phyloP scores from a whole-genome alignment of 2,888 invertebrate genomes.

The Chloroclystis v-ata region DNA sequence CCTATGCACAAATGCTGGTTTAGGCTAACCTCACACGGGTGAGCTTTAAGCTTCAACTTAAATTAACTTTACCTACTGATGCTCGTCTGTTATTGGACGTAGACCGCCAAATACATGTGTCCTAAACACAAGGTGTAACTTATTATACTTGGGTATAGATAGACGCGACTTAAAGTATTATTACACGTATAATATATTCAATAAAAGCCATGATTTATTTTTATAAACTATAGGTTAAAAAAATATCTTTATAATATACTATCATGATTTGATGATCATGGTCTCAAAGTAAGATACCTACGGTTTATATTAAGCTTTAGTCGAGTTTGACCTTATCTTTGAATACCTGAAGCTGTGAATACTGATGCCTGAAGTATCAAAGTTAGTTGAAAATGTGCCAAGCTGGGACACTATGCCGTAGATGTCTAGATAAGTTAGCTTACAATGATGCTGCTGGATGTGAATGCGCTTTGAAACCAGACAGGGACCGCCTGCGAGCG shows the following conservation, averaged over 20 bases:
- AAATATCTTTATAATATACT: too few relatives aligned
- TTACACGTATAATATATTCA: too few relatives aligned
- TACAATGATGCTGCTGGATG: conserved; percentile 19
- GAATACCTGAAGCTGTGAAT: conserved; percentile 9
- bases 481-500: too few relatives aligned
- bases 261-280: too few relatives aligned
- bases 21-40: not conserved
- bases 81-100: too few relatives aligned
- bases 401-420: conserved; percentile 13
- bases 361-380: conserved; percentile 5
- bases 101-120: too few relatives aligned
- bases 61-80: not conserved
- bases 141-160: too few relatives aligned
- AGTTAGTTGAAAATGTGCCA: conserved; percentile 26
- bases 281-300: too few relatives aligned
- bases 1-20: conserved; percentile 11
- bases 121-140: too few relatives aligned
- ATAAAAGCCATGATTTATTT: too few relatives aligned
- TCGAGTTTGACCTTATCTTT: conserved; percentile 16
- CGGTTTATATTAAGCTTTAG: not conserved
- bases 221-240: too few relatives aligned
- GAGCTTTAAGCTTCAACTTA: not conserved
- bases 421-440: conserved; percentile 21
- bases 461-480: conserved; percentile 9
- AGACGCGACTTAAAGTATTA: too few relatives aligned